Evolutionary conservation across 2,797 vertebrate genomes (phyloP).

Genomic region (Sebastes vulpes): DNA sequence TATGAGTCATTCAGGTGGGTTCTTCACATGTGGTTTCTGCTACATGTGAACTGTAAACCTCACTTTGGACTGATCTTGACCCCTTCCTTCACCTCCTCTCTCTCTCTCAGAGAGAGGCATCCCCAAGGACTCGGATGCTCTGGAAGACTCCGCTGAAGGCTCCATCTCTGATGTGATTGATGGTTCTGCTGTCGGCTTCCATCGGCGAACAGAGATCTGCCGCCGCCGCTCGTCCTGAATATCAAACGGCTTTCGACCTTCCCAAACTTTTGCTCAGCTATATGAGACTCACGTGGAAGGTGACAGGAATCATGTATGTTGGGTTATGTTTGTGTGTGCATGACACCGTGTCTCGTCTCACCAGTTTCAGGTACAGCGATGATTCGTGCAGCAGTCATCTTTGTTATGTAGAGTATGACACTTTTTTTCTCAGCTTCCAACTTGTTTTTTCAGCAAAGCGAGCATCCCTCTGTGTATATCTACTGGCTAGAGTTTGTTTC

Average conservation of each 20-base stretch:
- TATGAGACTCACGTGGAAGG: neutral
- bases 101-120: neutral
- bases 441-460: neutral
- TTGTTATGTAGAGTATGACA: constrained; percentile 40
- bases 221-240: constrained; percentile 11
- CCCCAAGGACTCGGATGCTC: neutral
- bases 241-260: constrained; percentile 30
- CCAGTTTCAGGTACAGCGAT: neutral
- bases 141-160: neutral
- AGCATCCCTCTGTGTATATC: neutral
- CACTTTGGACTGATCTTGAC: neutral
- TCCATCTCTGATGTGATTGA: constrained; percentile 29
- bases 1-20: neutral
- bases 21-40: neutral
- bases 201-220: neutral
- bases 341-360: neutral
- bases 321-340: neutral
- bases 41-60: neutral
- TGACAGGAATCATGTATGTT: neutral
- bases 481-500: constrained; percentile 11
- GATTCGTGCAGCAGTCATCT: neutral
- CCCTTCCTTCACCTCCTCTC: neutral
- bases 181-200: constrained; percentile 15
- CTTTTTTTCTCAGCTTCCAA: neutral
- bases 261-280: neutral